Conservation (phyloP, 2,113 vertebrate genomes). For the Dicentrarchus labrax region DNA sequence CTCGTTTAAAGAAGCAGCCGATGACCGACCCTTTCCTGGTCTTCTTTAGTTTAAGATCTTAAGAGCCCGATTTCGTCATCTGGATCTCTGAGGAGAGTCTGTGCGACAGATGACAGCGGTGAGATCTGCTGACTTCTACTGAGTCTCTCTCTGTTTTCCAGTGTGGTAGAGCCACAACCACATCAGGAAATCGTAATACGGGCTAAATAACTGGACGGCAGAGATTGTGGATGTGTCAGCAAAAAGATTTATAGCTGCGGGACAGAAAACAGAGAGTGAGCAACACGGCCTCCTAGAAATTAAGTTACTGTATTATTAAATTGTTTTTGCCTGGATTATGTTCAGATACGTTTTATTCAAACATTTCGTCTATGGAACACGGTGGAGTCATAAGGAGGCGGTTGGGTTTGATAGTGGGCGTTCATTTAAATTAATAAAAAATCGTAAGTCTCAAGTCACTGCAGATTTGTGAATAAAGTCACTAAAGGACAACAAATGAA, state of each 20-base stretch:
- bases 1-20: background rate
- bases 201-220: background rate
- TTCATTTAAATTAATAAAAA: too few species aligned
- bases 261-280: background rate
- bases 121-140: background rate
- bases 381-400: too few species aligned
- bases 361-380: too few species aligned
- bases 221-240: background rate
- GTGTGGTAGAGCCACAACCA: background rate
- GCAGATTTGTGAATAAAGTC: too few species aligned
- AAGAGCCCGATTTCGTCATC: background rate
- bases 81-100: background rate
- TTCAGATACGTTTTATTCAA: too few species aligned
- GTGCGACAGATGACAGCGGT: too few species aligned
- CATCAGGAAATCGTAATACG: slow-evolving; percentile 4
- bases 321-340: too few species aligned
- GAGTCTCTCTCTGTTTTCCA: background rate
- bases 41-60: background rate
- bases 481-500: too few species aligned
- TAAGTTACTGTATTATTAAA: too few species aligned
- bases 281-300: too few species aligned
- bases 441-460: too few species aligned
- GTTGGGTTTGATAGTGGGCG: too few species aligned
- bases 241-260: background rate
- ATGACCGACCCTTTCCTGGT: background rate